A percentile compares a stretch with the other conserved stretches of the same genome.
phyloP scores from a whole-genome alignment of 2,888 invertebrate genomes.

The Drosophila anceps region DNA sequence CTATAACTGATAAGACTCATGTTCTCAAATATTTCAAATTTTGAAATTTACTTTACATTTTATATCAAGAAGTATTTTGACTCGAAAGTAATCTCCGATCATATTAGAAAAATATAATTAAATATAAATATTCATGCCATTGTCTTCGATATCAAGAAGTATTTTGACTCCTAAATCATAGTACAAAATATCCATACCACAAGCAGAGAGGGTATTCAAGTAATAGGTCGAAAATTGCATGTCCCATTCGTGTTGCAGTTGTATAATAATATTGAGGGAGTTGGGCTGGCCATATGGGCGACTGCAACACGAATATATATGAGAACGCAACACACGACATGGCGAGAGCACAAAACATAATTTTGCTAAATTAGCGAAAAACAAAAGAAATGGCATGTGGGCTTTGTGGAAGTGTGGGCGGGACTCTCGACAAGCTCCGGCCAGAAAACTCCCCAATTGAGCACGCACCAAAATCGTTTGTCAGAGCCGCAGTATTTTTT shows the following conservation, averaged over 20 bases:
- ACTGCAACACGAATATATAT: conserved; percentile 54
- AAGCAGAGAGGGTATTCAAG: background rate
- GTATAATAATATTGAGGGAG: conserved; percentile 52
- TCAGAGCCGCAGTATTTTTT: conserved; percentile 29
- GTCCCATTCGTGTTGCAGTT: conserved; percentile 71
- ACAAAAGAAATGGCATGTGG: conserved; percentile 75
- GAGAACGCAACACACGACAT: conserved; percentile 46
- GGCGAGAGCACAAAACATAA: conserved; percentile 73
- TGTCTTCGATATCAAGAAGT: no score
- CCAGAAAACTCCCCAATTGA: conserved; percentile 82
- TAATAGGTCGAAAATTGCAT: conserved; percentile 63
- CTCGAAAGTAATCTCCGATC: no score
- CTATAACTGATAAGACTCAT: no score
- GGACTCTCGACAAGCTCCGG: conserved; percentile 21
- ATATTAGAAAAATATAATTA: no score
- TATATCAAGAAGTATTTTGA: background rate
- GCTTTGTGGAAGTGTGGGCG: conserved; percentile 22
- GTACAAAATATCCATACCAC: background rate
- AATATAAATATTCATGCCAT: no score
- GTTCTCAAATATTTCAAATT: no score
- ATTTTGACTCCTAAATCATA: background rate
- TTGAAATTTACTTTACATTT: no score
- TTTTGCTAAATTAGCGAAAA: conserved; percentile 83
- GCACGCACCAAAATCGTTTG: conserved; percentile 82
- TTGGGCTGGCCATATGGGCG: conserved; percentile 9